Evolutionary conservation across 2,888 invertebrate species (phyloP).

Genomic region (Panzeria rudis): DNA sequence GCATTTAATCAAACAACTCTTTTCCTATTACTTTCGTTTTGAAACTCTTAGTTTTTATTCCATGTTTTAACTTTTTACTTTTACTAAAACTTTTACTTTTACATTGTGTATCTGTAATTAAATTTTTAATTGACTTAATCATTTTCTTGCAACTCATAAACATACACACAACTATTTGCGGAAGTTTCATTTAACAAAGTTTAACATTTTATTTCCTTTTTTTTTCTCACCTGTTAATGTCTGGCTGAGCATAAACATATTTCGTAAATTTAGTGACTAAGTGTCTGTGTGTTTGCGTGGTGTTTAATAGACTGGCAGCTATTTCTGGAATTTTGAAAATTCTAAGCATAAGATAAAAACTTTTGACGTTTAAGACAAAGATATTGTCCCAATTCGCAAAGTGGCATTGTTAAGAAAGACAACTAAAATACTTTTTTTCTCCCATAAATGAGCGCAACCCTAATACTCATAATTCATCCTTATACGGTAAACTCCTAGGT

Average conservation of each 20-base stretch:
- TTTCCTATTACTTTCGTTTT: not conserved
- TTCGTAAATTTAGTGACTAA: not conserved
- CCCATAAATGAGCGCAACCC: not conserved
- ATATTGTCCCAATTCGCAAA: too few relatives aligned
- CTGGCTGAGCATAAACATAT: not conserved
- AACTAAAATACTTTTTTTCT: too few relatives aligned
- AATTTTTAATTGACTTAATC: slow-evolving; percentile 14
- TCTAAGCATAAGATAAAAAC: too few relatives aligned
- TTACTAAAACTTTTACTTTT: not conserved
- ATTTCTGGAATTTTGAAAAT: not conserved
- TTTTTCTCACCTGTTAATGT: slow-evolving; percentile 4
- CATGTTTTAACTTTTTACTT: not conserved
- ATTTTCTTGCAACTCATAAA: not conserved
- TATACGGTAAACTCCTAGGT: not conserved
- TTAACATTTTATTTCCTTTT: not conserved
- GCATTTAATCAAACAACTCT: too few relatives aligned
- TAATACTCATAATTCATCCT: not conserved
- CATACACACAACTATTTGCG: not conserved
- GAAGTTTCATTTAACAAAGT: slow-evolving; percentile 13
- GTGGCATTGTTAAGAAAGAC: too few relatives aligned
- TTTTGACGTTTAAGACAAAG: too few relatives aligned
- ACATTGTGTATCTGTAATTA: not conserved
- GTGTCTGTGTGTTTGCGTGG: not conserved
- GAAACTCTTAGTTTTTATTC: not conserved
- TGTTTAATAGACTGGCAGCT: not conserved